phyloP scores from a whole-genome alignment of 1,140 invertebrate species.

The Chelonus insularis region DNA sequence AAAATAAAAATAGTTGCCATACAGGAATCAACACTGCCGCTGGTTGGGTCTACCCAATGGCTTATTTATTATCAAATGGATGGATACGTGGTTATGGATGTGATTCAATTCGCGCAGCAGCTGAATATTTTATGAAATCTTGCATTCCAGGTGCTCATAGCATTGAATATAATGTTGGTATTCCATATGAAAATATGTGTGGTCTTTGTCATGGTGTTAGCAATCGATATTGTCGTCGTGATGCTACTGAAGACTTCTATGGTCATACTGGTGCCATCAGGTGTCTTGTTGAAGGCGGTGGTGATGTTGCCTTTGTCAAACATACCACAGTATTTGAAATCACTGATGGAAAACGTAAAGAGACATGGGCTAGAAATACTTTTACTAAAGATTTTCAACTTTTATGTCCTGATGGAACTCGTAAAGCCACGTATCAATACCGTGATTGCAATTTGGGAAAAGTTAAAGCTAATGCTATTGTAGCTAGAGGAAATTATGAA shows the following conservation, averaged over 20 bases:
- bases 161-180: slow-evolving; percentile 75
- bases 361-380: slow-evolving; percentile 92
- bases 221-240: slow-evolving; percentile 77
- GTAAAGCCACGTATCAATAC: slow-evolving; percentile 79
- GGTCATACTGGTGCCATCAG: slow-evolving; percentile 88
- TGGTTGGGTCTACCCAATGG: slow-evolving; percentile 94
- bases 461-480: slow-evolving; percentile 89
- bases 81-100: slow-evolving; percentile 93
- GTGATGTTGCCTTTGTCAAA: slow-evolving; percentile 93
- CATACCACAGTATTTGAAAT: slow-evolving; percentile 91
- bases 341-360: slow-evolving; percentile 83
- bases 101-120: slow-evolving; percentile 83
- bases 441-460: slow-evolving; percentile 85
- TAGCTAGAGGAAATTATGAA: slow-evolving; percentile 74
- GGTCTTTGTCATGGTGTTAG: slow-evolving; percentile 90
- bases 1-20: slow-evolving; percentile 88
- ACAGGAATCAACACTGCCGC: slow-evolving; percentile 89
- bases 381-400: slow-evolving; percentile 91
- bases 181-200: slow-evolving; percentile 89
- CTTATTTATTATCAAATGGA: slow-evolving; percentile 89
- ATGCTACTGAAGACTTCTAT: slow-evolving; percentile 87
- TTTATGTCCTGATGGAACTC: slow-evolving; percentile 88
- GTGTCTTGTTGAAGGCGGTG: slow-evolving; percentile 92
- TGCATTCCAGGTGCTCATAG: slow-evolving; percentile 89
- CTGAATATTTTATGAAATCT: slow-evolving; percentile 90